Evolutionary conservation across 1,140 invertebrate species (phyloP).

Genomic region (Temnothorax longispinosus): DNA sequence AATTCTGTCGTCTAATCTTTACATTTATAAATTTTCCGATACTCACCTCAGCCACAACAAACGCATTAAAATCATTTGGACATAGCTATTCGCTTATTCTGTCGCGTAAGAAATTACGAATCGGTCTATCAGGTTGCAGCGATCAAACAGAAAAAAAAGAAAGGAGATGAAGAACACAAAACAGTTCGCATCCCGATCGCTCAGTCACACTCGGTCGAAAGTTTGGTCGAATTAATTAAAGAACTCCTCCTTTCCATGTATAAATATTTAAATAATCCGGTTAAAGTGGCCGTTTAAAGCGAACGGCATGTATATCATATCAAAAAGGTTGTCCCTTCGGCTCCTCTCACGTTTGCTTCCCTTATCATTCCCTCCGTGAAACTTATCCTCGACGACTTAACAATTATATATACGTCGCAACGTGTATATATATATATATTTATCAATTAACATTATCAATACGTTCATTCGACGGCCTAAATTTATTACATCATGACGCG

Average conservation of each 20-base stretch:
- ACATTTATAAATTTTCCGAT: neutral
- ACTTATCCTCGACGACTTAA: conserved; percentile 25
- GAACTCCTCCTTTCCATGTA: neutral
- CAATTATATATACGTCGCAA: conserved; percentile 39
- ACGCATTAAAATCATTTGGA: neutral
- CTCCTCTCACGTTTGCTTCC: neutral
- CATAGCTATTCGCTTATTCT: neutral
- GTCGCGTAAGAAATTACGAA: neutral
- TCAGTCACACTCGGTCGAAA: conserved; percentile 28
- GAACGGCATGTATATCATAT: neutral
- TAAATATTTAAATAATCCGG: conserved; percentile 54
- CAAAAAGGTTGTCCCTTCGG: neutral
- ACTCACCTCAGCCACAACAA: neutral
- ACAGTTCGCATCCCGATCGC: conserved; percentile 50
- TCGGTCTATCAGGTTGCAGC: neutral
- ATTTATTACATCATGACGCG: conserved; percentile 51
- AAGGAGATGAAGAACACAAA: neutral
- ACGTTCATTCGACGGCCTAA: conserved; percentile 22
- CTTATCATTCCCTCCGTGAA: neutral
- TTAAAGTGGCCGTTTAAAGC: conserved; percentile 21
- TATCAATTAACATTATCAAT: conserved; percentile 53
- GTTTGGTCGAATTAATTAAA: conserved; percentile 44
- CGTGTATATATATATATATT: conserved; percentile 29
- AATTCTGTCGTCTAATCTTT: neutral
- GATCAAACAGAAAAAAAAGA: neutral